Percentiles rank a stretch among this genome's conserved stretches.
Conservation (phyloP, 2,888 invertebrate genomes). For the Polyommatus icarus region DNA sequence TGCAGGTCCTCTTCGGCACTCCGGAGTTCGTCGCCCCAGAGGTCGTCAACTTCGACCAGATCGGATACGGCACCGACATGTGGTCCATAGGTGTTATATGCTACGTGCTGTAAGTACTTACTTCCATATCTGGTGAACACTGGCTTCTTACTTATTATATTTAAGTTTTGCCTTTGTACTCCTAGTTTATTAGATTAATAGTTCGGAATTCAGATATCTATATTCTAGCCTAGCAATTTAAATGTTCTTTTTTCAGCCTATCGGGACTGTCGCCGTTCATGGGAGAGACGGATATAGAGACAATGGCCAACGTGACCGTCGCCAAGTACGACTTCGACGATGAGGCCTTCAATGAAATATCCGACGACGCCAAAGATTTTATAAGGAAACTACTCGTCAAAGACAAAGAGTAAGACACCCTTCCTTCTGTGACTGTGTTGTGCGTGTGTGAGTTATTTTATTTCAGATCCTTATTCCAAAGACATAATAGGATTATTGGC, state of each 20-base stretch:
- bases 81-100: constrained; percentile 99
- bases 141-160: too few relatives aligned
- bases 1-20: constrained; percentile 97
- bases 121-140: constrained; percentile 23
- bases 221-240: too few relatives aligned
- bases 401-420: constrained; percentile 89
- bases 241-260: constrained; percentile 77
- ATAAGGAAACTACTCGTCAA: constrained; percentile 94
- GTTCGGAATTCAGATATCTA: too few relatives aligned
- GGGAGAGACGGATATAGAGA: constrained; percentile 98
- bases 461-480: constrained; percentile 7
- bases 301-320: constrained; percentile 98
- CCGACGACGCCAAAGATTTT: constrained; percentile 97
- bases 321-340: constrained; percentile 99
- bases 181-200: too few relatives aligned
- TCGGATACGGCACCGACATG: constrained; percentile 98
- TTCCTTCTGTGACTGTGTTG: neutral
- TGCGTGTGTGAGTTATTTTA: neutral
- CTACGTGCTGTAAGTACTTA: constrained; percentile 96
- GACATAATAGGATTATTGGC: neutral
- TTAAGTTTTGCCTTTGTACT: too few relatives aligned
- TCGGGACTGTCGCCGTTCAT: constrained; percentile 99
- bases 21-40: constrained; percentile 99
- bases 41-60: constrained; percentile 98
- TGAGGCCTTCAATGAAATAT: constrained; percentile 97